Evolutionary conservation across 2,113 vertebrate genomes (phyloP).

Genomic region (Leucosticte australis): DNA sequence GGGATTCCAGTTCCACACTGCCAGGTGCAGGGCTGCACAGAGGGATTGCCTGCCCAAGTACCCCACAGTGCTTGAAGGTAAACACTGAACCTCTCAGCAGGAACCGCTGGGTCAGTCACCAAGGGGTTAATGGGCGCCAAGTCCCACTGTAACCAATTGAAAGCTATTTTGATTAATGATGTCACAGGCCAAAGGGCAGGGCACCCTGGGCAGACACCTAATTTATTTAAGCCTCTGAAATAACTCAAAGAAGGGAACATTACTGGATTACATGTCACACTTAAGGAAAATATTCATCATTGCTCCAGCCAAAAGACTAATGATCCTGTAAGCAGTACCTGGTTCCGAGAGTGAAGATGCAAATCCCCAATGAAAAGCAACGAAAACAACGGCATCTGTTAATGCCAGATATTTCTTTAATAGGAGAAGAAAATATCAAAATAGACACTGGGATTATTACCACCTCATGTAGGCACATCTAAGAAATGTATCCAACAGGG

Average conservation of each 20-base stretch:
- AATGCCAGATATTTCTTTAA: background rate
- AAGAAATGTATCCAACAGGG: background rate
- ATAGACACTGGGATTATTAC: background rate
- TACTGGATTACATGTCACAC: constrained; percentile 77
- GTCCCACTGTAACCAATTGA: constrained; percentile 80
- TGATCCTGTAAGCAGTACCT: background rate
- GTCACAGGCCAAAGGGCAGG: constrained; percentile 85
- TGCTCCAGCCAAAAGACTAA: constrained; percentile 38
- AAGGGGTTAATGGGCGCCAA: constrained; percentile 49
- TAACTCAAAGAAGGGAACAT: constrained; percentile 81
- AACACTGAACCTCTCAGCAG: background rate
- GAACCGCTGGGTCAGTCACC: background rate
- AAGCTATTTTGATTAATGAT: constrained; percentile 92
- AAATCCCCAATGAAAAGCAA: constrained; percentile 38
- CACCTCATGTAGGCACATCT: background rate
- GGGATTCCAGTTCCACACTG: background rate
- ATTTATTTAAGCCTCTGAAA: constrained; percentile 95
- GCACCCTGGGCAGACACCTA: constrained; percentile 91
- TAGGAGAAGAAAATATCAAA: background rate
- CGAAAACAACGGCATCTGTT: background rate
- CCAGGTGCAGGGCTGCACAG: background rate
- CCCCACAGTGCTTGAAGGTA: background rate
- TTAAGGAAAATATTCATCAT: constrained; percentile 86
- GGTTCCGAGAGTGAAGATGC: constrained; percentile 22
- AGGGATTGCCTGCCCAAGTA: background rate